phyloP scores from a whole-genome alignment of 1,140 invertebrate species.

The Penaeus japonicus region DNA sequence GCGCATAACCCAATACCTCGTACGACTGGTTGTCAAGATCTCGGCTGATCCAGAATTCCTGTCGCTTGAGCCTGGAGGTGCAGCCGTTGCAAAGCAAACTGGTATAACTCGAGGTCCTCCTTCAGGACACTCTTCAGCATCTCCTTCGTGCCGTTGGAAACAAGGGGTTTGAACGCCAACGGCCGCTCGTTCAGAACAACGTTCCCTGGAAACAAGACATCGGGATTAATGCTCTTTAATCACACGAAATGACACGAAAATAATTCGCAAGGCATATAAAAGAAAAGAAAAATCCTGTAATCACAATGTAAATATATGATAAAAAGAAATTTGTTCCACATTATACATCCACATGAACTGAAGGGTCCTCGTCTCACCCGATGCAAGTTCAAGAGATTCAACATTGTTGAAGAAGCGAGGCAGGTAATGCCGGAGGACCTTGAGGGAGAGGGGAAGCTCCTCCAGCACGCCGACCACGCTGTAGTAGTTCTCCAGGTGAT shows the following conservation, averaged over 20 bases:
- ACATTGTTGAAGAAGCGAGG: background rate
- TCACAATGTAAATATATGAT: too few species aligned
- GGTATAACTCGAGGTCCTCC: background rate
- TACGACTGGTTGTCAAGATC: too few species aligned
- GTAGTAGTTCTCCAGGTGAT: background rate
- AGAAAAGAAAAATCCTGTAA: too few species aligned
- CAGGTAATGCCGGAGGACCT: background rate
- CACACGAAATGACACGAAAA: too few species aligned
- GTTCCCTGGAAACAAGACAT: background rate
- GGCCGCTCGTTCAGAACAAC: background rate
- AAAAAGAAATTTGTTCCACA: too few species aligned
- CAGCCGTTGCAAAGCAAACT: background rate
- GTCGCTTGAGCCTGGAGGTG: background rate
- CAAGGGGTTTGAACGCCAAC: background rate
- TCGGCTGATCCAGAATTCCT: too few species aligned
- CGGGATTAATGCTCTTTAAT: too few species aligned
- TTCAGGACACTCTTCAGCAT: background rate
- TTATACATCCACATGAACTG: background rate
- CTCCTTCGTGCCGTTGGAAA: background rate
- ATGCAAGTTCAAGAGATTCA: background rate
- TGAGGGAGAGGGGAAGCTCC: background rate
- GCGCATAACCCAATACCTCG: too few species aligned
- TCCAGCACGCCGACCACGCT: background rate
- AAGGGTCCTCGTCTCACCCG: background rate
- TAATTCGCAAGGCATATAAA: too few species aligned